Evolutionary conservation across 1,140 invertebrate species (phyloP).

Genomic region (Colletes gigas): DNA sequence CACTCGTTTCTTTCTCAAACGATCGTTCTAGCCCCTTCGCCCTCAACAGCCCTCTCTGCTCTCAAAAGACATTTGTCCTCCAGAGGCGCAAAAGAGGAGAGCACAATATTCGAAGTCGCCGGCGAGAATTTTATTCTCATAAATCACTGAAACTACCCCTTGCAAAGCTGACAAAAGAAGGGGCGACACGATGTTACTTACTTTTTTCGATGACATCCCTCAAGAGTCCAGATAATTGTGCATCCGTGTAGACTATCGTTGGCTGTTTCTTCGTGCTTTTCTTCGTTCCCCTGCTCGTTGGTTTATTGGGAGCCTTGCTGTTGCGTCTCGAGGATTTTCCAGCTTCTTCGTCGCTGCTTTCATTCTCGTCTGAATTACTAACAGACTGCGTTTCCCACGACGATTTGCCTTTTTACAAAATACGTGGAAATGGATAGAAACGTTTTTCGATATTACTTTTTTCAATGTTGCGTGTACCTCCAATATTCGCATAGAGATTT

Average conservation of each 20-base stretch:
- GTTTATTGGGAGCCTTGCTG: conserved; percentile 44
- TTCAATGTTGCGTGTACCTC: neutral
- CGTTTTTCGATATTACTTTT: conserved; percentile 34
- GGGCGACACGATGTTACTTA: conserved; percentile 56
- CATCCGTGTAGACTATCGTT: conserved; percentile 74
- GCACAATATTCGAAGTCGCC: conserved; percentile 10
- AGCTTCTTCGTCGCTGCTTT: conserved; percentile 59
- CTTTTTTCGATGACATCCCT: conserved; percentile 76
- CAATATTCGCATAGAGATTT: too few relatives aligned
- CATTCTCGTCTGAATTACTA: conserved; percentile 68
- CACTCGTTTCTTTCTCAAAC: conserved; percentile 18
- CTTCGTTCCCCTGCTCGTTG: conserved; percentile 51
- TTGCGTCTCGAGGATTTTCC: conserved; percentile 56
- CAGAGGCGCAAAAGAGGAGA: neutral
- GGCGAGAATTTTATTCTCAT: conserved; percentile 51
- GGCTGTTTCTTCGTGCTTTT: conserved; percentile 59
- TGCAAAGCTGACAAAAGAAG: neutral
- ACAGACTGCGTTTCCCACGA: conserved; percentile 75
- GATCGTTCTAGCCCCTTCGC: conserved; percentile 19
- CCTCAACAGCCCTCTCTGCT: neutral
- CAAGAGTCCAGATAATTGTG: conserved; percentile 75
- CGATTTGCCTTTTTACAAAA: conserved; percentile 69
- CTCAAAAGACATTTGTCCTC: conserved; percentile 44
- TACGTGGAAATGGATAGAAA: conserved; percentile 58
- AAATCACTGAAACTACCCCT: conserved; percentile 48